Evolutionary conservation across 2,888 invertebrate genomes (phyloP).

Genomic region (Cheilosia grossa): DNA sequence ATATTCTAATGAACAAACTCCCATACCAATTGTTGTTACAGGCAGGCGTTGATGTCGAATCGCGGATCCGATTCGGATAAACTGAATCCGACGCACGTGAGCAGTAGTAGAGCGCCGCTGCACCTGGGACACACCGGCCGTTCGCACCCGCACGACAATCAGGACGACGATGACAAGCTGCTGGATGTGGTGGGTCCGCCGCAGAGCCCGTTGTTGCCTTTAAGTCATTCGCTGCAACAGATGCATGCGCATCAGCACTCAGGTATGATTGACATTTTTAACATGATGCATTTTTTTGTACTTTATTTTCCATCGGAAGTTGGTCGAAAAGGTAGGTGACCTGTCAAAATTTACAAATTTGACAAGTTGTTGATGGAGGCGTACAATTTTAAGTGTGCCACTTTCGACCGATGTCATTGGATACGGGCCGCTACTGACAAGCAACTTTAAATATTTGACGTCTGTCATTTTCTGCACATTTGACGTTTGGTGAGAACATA

Average conservation of each 20-base stretch:
- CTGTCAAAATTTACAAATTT: not conserved
- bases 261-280: constrained; percentile 79
- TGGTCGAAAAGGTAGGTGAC: not conserved
- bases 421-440: too few species aligned
- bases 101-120: constrained; percentile 83
- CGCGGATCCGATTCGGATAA: constrained; percentile 84
- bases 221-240: constrained; percentile 83
- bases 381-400: too few species aligned
- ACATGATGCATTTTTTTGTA: not conserved
- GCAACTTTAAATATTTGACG: too few species aligned
- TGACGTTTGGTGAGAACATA: too few species aligned
- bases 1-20: constrained; percentile 82
- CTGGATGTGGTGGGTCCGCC: constrained; percentile 95
- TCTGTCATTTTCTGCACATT: too few species aligned
- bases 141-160: constrained; percentile 82
- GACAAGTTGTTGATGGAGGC: too few species aligned
- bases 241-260: constrained; percentile 84
- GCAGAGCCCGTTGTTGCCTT: constrained; percentile 89
- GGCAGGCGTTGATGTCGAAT: constrained; percentile 87
- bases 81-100: constrained; percentile 85
- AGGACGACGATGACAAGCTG: constrained; percentile 92
- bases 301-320: not conserved
- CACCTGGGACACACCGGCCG: constrained; percentile 83
- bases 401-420: too few species aligned
- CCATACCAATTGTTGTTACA: constrained; percentile 84